Conservation (phyloP, 2,888 invertebrate genomes). For the Lepetodrilus schrolli region DNA sequence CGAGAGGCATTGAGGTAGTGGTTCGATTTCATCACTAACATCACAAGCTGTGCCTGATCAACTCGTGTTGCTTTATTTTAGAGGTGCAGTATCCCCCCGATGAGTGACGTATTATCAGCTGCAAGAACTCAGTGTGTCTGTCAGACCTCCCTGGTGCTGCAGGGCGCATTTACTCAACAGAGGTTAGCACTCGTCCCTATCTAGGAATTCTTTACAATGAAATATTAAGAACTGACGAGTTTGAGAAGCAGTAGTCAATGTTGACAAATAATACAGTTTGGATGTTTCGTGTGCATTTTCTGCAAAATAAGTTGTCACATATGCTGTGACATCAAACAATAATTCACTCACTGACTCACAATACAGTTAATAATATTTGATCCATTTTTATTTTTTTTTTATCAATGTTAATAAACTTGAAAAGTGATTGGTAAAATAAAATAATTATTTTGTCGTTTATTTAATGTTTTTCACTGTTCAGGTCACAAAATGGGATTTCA, state of each 20-base stretch:
- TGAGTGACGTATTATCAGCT: constrained; percentile 81
- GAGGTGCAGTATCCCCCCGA: constrained; percentile 84
- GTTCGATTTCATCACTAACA: not conserved
- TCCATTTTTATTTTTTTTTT: not conserved
- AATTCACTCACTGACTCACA: too few relatives aligned
- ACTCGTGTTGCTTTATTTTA: too few relatives aligned
- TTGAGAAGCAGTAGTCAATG: too few relatives aligned
- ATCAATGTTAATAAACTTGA: too few relatives aligned
- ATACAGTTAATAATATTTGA: not conserved
- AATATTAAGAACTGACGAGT: too few relatives aligned
- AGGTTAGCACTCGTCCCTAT: constrained; percentile 50
- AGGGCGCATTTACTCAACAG: constrained; percentile 75
- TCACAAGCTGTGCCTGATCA: not conserved
- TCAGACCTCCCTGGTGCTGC: constrained; percentile 79
- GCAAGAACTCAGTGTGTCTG: constrained; percentile 80
- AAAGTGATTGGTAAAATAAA: too few relatives aligned
- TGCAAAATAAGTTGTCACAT: too few relatives aligned
- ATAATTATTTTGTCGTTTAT: not conserved
- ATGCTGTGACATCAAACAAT: too few relatives aligned
- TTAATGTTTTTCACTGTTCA: constrained; percentile 32
- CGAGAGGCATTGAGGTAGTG: not conserved
- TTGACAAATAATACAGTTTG: too few relatives aligned
- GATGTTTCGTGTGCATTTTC: too few relatives aligned
- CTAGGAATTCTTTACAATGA: not conserved
- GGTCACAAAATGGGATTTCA: constrained; percentile 76